Evolutionary conservation across 1,140 invertebrate genomes (phyloP).

Genomic region (Nephotettix cincticeps): DNA sequence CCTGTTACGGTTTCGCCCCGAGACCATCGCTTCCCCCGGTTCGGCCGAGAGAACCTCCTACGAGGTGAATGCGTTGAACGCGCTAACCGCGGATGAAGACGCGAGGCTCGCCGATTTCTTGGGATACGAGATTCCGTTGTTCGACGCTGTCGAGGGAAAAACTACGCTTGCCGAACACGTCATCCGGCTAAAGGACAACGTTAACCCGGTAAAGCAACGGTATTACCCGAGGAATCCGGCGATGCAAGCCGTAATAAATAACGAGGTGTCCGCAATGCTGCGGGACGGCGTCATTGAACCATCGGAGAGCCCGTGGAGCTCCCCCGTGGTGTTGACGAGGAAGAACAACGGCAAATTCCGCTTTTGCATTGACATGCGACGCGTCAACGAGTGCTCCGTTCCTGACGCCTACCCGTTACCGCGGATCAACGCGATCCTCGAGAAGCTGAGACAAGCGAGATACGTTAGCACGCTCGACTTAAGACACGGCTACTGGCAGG

Average conservation of each 20-base stretch:
- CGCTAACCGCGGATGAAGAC: too few species aligned
- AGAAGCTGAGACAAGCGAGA: slow-evolving; percentile 40
- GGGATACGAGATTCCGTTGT: too few species aligned
- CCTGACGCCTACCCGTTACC: slow-evolving; percentile 41
- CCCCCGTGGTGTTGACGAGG: slow-evolving; percentile 38
- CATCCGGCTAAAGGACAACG: too few species aligned
- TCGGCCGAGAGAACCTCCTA: too few species aligned
- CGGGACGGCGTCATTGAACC: slow-evolving; percentile 46
- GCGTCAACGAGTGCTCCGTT: slow-evolving; percentile 48
- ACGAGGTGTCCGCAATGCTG: slow-evolving; percentile 41
- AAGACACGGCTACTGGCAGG: slow-evolving; percentile 40
- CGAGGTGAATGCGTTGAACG: too few species aligned
- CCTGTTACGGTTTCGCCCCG: too few species aligned
- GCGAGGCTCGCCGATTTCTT: too few species aligned
- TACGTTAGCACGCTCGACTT: slow-evolving; percentile 43
- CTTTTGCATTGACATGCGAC: slow-evolving; percentile 52
- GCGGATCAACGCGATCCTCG: slow-evolving; percentile 42
- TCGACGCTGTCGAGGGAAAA: too few species aligned
- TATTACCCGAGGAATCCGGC: background rate
- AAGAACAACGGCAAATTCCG: slow-evolving; percentile 49
- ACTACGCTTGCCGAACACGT: too few species aligned
- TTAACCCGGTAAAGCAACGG: background rate
- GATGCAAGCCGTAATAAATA: slow-evolving; percentile 25
- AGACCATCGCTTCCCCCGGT: too few species aligned
- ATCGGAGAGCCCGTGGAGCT: slow-evolving; percentile 48